These are phyloP conservation scores for Poeciliopsis turneri DNA, from an alignment of 2,797 vertebrate genomes.

Conservation along the genomic window DNA sequence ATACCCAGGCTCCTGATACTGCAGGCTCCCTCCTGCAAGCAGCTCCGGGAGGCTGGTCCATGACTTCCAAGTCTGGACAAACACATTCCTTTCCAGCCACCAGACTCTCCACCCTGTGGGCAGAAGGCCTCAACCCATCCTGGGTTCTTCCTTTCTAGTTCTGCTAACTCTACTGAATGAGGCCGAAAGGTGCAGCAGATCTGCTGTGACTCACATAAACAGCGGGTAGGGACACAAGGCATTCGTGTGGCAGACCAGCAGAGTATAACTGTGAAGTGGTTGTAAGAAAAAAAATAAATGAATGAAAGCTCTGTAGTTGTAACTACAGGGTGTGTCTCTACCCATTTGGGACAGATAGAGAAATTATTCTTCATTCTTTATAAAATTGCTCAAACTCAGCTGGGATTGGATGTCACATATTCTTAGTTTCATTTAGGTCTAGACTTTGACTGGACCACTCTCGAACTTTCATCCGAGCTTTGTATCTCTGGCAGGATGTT, in stretches of 20 bases:
- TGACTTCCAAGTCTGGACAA: conserved; percentile 40
- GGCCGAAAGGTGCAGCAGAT: neutral
- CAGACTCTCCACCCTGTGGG: conserved; percentile 61
- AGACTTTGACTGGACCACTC: neutral
- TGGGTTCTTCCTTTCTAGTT: conserved; percentile 21
- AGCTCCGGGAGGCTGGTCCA: conserved; percentile 43
- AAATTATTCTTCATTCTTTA: neutral
- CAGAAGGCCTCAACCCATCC: conserved; percentile 28
- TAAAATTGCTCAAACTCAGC: neutral
- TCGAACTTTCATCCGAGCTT: neutral
- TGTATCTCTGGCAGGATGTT: neutral
- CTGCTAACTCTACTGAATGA: conserved; percentile 16
- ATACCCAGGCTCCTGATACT: conserved; percentile 50
- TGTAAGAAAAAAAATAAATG: neutral
- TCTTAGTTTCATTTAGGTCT: neutral
- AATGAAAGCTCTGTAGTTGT: neutral
- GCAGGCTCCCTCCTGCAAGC: conserved; percentile 24
- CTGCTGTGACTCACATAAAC: neutral
- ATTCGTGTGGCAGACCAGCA: neutral
- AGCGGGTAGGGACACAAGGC: neutral
- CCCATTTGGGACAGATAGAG: neutral
- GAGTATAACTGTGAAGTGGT: neutral
- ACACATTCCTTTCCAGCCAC: conserved; percentile 63
- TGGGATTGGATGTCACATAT: neutral
- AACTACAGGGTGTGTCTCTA: neutral